Evolutionary conservation across 1,140 invertebrate species (phyloP).

Genomic region (Drosophila bocki): DNA sequence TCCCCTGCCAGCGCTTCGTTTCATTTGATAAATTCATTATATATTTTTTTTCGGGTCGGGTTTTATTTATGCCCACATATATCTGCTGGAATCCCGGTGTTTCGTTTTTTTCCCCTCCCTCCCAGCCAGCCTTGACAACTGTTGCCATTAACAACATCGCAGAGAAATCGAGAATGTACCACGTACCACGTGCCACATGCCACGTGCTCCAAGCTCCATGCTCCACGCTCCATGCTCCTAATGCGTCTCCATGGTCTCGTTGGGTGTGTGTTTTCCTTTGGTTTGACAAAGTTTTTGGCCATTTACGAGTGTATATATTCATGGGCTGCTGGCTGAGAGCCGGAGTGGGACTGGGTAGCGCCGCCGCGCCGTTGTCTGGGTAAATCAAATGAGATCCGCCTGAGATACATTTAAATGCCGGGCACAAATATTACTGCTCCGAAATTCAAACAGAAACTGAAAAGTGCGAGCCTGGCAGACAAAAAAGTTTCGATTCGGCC

Average conservation of each 20-base stretch:
- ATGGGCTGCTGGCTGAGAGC: conserved; percentile 18
- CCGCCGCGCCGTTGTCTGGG: conserved; percentile 16
- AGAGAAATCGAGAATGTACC: conserved; percentile 40
- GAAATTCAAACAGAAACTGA: conserved; percentile 53
- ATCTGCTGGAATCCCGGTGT: conserved; percentile 27
- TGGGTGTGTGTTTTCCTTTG: conserved; percentile 55
- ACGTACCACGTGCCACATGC: conserved; percentile 55
- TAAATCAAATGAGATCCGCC: conserved; percentile 58
- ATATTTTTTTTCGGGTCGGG: conserved; percentile 20
- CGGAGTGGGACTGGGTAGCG: background rate
- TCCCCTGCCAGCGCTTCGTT: conserved; percentile 30
- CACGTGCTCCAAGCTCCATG: conserved; percentile 51
- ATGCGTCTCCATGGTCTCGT: conserved; percentile 79
- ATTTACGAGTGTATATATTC: conserved; percentile 54
- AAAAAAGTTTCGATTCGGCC: conserved; percentile 60
- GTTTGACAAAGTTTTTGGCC: conserved; percentile 67
- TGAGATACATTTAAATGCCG: conserved; percentile 68
- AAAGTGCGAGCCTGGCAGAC: conserved; percentile 72
- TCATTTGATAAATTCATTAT: conserved; percentile 46
- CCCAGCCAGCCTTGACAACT: conserved; percentile 66
- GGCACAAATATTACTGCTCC: conserved; percentile 24
- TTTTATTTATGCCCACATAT: conserved; percentile 60
- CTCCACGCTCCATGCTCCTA: conserved; percentile 51
- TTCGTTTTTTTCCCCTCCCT: conserved; percentile 1
- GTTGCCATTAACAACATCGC: conserved; percentile 79